Conservation (phyloP, 1,140 invertebrate species). For the Teleogryllus occipitalis region DNA sequence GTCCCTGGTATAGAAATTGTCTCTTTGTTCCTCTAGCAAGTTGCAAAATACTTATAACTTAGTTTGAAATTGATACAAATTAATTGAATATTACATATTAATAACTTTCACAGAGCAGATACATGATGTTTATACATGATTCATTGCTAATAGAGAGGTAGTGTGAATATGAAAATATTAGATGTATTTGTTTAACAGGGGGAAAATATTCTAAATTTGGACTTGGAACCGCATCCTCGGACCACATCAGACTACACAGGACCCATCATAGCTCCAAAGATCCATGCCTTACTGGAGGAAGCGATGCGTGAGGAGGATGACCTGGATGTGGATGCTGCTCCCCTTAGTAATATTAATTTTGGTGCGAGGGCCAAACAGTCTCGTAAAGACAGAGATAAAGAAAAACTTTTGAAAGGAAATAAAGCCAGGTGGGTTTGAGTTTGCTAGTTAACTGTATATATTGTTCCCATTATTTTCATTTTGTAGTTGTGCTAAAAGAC, state of each 20-base stretch:
- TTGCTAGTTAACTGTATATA: neutral
- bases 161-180: neutral
- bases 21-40: too few species aligned
- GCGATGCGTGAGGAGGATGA: conserved; percentile 63
- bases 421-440: conserved; percentile 18
- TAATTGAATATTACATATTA: too few species aligned
- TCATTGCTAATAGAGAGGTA: neutral
- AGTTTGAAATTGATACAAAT: too few species aligned
- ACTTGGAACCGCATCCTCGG: conserved; percentile 68
- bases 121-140: neutral
- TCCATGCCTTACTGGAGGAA: conserved; percentile 64
- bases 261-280: conserved; percentile 57
- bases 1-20: too few species aligned
- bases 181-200: conserved; percentile 39
- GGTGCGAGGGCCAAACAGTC: neutral
- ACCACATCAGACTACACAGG: conserved; percentile 73
- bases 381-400: conserved; percentile 15
- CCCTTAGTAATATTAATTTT: conserved; percentile 24
- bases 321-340: conserved; percentile 57
- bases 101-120: too few species aligned
- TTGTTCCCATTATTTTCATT: too few species aligned
- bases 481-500: too few species aligned
- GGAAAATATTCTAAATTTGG: conserved; percentile 76
- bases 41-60: too few species aligned
- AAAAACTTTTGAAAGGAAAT: conserved; percentile 17